A percentile compares a stretch with the other conserved stretches of the same genome.
Conservation (phyloP, 2,888 invertebrate genomes). For the Agrypnus murinus region DNA sequence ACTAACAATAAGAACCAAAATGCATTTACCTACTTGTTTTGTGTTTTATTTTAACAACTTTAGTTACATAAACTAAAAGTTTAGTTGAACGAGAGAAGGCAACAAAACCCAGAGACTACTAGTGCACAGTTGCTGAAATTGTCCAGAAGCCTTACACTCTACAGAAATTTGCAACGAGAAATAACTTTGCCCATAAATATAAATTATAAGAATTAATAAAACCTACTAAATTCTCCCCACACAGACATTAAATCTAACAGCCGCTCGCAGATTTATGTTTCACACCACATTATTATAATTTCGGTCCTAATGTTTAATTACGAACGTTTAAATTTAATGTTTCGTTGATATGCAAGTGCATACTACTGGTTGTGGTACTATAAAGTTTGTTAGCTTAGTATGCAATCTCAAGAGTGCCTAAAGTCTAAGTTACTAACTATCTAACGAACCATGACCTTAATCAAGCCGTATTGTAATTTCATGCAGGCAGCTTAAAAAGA, state of each 20-base stretch:
- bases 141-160: slow-evolving; percentile 32
- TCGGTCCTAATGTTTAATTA: slow-evolving; percentile 12
- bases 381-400: neutral
- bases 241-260: slow-evolving; percentile 11
- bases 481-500: neutral
- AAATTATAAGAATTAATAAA: slow-evolving; percentile 57
- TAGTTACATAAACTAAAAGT: slow-evolving; percentile 19
- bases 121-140: slow-evolving; percentile 43
- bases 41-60: neutral
- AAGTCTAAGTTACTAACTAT: neutral
- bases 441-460: slow-evolving; percentile 21
- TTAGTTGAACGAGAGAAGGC: slow-evolving; percentile 27
- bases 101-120: slow-evolving; percentile 40
- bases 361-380: neutral
- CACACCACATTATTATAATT: slow-evolving; percentile 15
- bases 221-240: slow-evolving; percentile 43
- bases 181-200: slow-evolving; percentile 55
- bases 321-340: slow-evolving; percentile 15
- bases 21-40: too few relatives aligned
- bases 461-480: slow-evolving; percentile 7
- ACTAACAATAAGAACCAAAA: too few relatives aligned
- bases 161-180: slow-evolving; percentile 28
- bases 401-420: slow-evolving; percentile 12
- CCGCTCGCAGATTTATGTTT: slow-evolving; percentile 14
- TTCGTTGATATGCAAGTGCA: slow-evolving; percentile 23